Evolutionary conservation across 35 echinoderm and acorn worm species (phyloP), one percentile per base, ranked within the genome.

Genomic region (Lytechinus variegatus): DNA sequence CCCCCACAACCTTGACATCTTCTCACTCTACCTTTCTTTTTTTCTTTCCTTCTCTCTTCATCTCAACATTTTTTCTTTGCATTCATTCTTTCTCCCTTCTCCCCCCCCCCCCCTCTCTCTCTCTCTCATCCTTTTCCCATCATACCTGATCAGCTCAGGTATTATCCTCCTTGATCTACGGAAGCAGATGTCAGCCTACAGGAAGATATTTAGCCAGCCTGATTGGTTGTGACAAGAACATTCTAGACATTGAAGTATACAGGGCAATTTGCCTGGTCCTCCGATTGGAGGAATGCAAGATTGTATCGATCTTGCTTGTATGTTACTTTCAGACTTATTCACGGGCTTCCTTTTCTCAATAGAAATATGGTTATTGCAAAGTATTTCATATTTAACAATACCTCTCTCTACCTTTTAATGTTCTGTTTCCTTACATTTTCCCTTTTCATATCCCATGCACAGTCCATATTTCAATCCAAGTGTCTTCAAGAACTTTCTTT

Each of bases 101-200:
- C 66, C n/a, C n/a, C n/a, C n/a, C n/a, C n/a, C n/a, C n/a, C n/a
- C n/a, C n/a, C n/a, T 79, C 66, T 79, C 66, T 79, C 3, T 79
- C 66, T 4, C 66, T 79, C 14, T 79, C 66, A 79, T 79, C 5
- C 66, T 7, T 0, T 19, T 19, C 21, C 4, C 66, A 79, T 21
- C 66, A 79, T 79, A 79, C 66, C 66, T 79, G 66, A 79, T 79
- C 66, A 79, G 66, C 19, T 79, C 66, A 79, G 66, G 66, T 79
- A 79, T 19, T 79, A n/a, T 79, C 66, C 66, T 24, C 21, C 16
- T 79, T 79, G 66, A 79, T 79, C 19, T 79, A 79, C 16, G 66
- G 66, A 79, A 79, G 66, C 66, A 79, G 66, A 79, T 79, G 66
- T 79, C 19, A 16, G 66, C 16, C 19, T 79, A 79, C 66, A 79